phyloP scores from a whole-genome alignment of 2,888 invertebrate species.

The Bombylius major region DNA sequence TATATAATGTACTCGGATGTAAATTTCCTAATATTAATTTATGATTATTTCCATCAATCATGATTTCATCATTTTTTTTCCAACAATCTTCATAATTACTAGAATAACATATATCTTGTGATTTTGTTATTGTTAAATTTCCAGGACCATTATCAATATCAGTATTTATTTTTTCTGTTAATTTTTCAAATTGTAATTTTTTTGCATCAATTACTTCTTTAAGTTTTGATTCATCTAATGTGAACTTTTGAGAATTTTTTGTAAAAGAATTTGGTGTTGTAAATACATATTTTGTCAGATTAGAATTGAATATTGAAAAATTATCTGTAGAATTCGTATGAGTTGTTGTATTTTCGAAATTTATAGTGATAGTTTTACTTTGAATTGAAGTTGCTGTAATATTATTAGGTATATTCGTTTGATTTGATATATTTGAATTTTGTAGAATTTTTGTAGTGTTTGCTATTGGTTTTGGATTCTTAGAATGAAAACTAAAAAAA shows the following conservation, averaged over 20 bases:
- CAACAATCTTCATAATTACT: not conserved
- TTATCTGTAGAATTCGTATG: too few species aligned
- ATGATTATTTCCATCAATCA: conserved; percentile 18
- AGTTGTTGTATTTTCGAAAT: too few species aligned
- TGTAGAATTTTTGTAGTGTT: too few species aligned
- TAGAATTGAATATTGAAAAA: too few species aligned
- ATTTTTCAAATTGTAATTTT: conserved; percentile 3
- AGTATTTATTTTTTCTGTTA: conserved; percentile 10
- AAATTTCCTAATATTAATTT: conserved; percentile 18
- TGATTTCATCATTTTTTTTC: conserved; percentile 13
- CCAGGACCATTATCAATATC: conserved; percentile 20
- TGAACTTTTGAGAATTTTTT: too few species aligned
- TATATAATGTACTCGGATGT: conserved; percentile 19
- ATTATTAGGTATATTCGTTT: too few species aligned
- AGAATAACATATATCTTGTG: not conserved
- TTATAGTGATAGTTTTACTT: too few species aligned
- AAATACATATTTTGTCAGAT: too few species aligned
- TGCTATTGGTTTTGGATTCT: too few species aligned
- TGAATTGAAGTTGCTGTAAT: too few species aligned
- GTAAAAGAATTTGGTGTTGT: too few species aligned
- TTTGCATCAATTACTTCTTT: not conserved
- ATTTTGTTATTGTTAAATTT: conserved; percentile 15
- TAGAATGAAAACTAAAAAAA: not conserved
- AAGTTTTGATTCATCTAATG: not conserved
- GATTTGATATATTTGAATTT: too few species aligned